These are phyloP conservation scores for Miltochrista miniata DNA, from an alignment of 2,888 invertebrate species.

Conservation along the genomic window DNA sequence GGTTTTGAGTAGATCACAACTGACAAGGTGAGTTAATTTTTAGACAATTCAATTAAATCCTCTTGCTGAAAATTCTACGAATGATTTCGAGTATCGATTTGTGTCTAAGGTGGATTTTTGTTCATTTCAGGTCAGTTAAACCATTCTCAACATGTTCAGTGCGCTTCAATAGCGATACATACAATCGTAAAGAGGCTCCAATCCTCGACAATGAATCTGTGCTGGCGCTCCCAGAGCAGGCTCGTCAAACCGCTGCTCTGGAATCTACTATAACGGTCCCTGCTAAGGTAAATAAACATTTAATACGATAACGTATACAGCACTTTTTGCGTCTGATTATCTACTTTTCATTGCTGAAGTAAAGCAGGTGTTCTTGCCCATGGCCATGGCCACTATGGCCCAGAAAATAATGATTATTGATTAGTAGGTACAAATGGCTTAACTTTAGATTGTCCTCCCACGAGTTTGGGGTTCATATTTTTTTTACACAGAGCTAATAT, in stretches of 20 bases:
- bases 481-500: no score
- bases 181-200: conserved; percentile 69
- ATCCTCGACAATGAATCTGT: conserved; percentile 76
- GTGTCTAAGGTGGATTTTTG: neutral
- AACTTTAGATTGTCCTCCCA: no score
- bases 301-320: no score
- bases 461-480: no score
- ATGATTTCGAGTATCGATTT: neutral
- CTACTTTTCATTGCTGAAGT: no score
- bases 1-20: conserved; percentile 49
- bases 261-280: conserved; percentile 84
- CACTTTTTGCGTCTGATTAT: no score
- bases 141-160: conserved; percentile 55
- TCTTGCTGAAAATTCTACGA: neutral
- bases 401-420: no score
- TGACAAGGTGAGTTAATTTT: conserved; percentile 54
- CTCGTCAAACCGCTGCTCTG: conserved; percentile 64
- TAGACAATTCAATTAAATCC: neutral
- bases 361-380: no score
- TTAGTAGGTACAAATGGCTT: no score
- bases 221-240: conserved; percentile 76
- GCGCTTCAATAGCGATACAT: conserved; percentile 46
- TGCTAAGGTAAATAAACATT: conserved; percentile 63
- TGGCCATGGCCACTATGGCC: no score
- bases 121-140: conserved; percentile 58